Evolutionary conservation across 2,113 vertebrate species (phyloP).

Genomic region (Lichenostomus cassidix): DNA sequence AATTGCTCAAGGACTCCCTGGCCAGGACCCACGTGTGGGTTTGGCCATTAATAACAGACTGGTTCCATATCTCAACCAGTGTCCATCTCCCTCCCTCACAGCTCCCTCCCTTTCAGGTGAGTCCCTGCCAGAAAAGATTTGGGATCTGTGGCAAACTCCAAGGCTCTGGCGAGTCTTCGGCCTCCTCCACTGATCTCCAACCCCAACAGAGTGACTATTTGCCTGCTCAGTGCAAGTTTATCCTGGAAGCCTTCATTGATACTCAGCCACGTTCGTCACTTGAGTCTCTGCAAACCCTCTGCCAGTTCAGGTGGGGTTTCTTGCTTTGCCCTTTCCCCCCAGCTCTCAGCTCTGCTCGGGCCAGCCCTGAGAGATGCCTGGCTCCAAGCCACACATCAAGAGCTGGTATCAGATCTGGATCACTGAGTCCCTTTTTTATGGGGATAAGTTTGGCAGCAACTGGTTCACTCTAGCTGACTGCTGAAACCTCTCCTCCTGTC

Average conservation of each 20-base stretch:
- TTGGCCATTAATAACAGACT: conserved; percentile 27
- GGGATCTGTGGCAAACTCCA: conserved; percentile 38
- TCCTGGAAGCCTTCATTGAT: conserved; percentile 36
- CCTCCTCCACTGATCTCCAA: not conserved
- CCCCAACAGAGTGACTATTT: conserved; percentile 23
- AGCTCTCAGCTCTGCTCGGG: not conserved
- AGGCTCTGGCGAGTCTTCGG: conserved; percentile 17
- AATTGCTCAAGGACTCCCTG: not conserved
- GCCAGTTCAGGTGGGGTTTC: conserved; percentile 65
- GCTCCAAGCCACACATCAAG: conserved; percentile 41
- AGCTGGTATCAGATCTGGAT: conserved; percentile 69
- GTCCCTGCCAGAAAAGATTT: conserved; percentile 54
- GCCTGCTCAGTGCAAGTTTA: conserved; percentile 46
- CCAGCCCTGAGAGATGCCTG: conserved; percentile 19
- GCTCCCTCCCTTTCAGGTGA: conserved; percentile 38
- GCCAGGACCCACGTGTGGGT: not conserved
- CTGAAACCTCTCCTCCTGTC: not conserved
- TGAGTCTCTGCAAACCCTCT: conserved; percentile 56
- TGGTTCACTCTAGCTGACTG: not conserved
- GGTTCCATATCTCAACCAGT: conserved; percentile 24
- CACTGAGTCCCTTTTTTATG: not conserved
- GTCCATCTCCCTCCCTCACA: not conserved
- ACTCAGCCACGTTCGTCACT: conserved; percentile 51
- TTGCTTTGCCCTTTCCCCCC: not conserved
- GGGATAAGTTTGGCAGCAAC: conserved; percentile 39